A percentile compares a stretch with the other conserved stretches of the same genome.
These are phyloP conservation scores for Xanthorhoe designata DNA, from an alignment of 2,888 invertebrate genomes.

Conservation along the genomic window DNA sequence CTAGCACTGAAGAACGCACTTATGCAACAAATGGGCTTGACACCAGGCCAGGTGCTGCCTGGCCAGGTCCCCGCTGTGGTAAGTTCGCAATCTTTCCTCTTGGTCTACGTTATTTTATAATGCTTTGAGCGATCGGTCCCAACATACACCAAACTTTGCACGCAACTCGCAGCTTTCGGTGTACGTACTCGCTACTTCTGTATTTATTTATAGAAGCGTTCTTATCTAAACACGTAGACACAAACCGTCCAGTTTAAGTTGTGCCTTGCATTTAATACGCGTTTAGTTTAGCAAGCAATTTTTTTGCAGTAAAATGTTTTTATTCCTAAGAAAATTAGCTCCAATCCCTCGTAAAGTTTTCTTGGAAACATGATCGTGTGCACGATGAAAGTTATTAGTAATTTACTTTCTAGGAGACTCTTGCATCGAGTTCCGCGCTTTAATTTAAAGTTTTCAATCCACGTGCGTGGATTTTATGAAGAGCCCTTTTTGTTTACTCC, in stretches of 20 bases:
- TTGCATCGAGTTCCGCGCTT: constrained; percentile 56
- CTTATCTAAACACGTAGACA: constrained; percentile 69
- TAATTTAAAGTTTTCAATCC: constrained; percentile 65
- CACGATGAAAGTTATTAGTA: constrained; percentile 63
- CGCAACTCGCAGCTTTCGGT: constrained; percentile 82
- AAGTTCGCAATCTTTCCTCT: constrained; percentile 76
- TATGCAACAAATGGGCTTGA: constrained; percentile 98
- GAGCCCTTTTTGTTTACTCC: constrained; percentile 45
- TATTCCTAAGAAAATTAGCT: constrained; percentile 52
- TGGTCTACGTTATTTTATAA: constrained; percentile 37
- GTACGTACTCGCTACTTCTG: constrained; percentile 74
- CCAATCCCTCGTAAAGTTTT: constrained; percentile 54
- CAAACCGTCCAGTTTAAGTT: constrained; percentile 67
- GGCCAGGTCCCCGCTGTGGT: constrained; percentile 97
- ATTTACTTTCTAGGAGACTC: constrained; percentile 61
- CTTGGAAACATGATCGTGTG: constrained; percentile 59
- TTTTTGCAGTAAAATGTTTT: constrained; percentile 48
- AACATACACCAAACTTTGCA: constrained; percentile 70
- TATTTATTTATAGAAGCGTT: constrained; percentile 60
- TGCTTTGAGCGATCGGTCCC: constrained; percentile 82
- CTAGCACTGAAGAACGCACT: constrained; percentile 99
- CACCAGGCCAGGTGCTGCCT: constrained; percentile 96
- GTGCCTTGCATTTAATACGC: constrained; percentile 57
- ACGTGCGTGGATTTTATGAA: constrained; percentile 54
- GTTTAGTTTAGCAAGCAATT: constrained; percentile 38